Evolutionary conservation across 2,888 invertebrate genomes (phyloP).

Genomic region (Lepidochrysops patricia): DNA sequence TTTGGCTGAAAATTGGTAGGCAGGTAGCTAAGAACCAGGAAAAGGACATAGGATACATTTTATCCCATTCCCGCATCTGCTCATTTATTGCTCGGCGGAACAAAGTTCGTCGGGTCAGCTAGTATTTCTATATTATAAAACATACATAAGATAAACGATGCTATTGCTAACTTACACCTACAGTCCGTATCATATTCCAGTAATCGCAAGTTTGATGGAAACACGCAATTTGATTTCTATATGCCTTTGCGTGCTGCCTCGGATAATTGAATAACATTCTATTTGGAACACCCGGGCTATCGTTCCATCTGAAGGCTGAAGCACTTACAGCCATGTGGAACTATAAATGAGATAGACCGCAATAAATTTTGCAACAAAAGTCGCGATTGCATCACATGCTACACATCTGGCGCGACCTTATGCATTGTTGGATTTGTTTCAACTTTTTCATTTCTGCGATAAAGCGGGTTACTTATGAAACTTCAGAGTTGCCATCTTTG

Average conservation of each 20-base stretch:
- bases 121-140: too few relatives aligned
- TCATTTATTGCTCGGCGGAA: too few relatives aligned
- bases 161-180: too few relatives aligned
- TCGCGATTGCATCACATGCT: slow-evolving; percentile 1
- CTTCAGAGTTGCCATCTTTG: neutral
- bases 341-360: neutral
- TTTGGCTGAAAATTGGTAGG: too few relatives aligned
- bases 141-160: too few relatives aligned
- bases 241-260: neutral
- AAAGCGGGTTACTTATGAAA: neutral
- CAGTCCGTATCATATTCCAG: too few relatives aligned
- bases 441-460: neutral
- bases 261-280: slow-evolving; percentile 10
- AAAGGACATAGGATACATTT: too few relatives aligned
- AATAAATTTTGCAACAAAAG: slow-evolving; percentile 7
- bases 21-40: too few relatives aligned
- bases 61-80: too few relatives aligned
- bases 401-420: neutral
- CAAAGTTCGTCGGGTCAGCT: too few relatives aligned
- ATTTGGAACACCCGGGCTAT: neutral
- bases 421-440: slow-evolving; percentile 1
- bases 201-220: neutral
- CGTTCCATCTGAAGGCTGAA: slow-evolving; percentile 9
- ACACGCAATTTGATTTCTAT: slow-evolving; percentile 1
- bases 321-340: slow-evolving; percentile 3